Conservation (phyloP, 2,888 invertebrate species). For the Strigamia transsilvanica region DNA sequence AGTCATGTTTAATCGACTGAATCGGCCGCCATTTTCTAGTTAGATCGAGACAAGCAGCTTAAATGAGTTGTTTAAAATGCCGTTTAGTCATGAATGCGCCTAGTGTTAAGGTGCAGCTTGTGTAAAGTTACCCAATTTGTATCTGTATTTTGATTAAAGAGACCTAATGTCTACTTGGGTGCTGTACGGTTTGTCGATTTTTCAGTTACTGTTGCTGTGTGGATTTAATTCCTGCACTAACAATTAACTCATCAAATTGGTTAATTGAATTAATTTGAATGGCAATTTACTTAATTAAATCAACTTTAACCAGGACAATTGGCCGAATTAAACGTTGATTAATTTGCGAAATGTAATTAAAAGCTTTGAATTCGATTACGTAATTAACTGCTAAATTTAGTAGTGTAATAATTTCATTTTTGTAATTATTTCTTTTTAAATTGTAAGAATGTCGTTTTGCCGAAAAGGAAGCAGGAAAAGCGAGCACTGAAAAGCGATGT, state of each 20-base stretch:
- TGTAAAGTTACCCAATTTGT: too few species aligned
- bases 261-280: neutral
- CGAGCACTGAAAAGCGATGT: too few species aligned
- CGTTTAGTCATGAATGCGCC: too few species aligned
- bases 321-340: conserved; percentile 21
- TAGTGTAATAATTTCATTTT: neutral
- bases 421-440: neutral
- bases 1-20: too few species aligned
- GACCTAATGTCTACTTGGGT: too few species aligned
- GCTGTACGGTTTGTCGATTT: too few species aligned
- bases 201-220: neutral
- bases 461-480: neutral
- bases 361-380: conserved; percentile 12
- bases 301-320: neutral
- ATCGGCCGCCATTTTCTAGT: too few species aligned
- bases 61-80: too few species aligned
- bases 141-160: too few species aligned
- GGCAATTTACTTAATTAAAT: conserved; percentile 12
- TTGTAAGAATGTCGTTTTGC: neutral
- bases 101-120: too few species aligned
- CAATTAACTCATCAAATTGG: conserved; percentile 14
- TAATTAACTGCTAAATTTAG: neutral
- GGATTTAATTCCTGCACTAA: neutral
- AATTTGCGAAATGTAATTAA: conserved; percentile 1
- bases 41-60: too few species aligned